Conservation (phyloP, 2,888 invertebrate genomes). For the Trilocha varians region DNA sequence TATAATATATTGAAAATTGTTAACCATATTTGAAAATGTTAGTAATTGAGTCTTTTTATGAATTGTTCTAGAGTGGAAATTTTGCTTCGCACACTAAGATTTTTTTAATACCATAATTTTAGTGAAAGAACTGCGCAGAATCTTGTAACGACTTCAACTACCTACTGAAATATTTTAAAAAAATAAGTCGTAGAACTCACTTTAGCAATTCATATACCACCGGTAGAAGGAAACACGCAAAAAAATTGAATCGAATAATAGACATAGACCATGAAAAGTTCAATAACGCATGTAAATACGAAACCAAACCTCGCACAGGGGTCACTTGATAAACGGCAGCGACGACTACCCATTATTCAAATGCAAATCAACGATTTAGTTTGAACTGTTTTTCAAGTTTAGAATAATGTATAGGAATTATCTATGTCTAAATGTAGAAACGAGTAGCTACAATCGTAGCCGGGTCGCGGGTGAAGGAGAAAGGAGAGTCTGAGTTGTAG, state of each 20-base stretch:
- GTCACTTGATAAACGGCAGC: conserved; percentile 16
- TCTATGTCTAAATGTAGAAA: not conserved
- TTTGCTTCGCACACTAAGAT: too few relatives aligned
- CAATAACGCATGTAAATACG: conserved; percentile 42
- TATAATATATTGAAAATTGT: too few relatives aligned
- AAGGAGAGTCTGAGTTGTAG: conserved; percentile 3
- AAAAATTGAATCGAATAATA: conserved; percentile 37
- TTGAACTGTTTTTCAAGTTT: not conserved
- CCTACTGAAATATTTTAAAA: too few relatives aligned
- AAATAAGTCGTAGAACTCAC: too few relatives aligned
- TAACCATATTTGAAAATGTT: too few relatives aligned
- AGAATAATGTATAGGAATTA: not conserved
- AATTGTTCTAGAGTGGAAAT: too few relatives aligned
- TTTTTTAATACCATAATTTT: too few relatives aligned
- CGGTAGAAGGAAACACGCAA: not conserved
- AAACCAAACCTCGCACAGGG: conserved; percentile 19
- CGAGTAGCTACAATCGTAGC: conserved; percentile 3
- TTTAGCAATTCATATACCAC: not conserved
- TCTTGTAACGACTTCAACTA: too few relatives aligned
- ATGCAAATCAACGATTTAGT: conserved; percentile 1
- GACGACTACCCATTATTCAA: conserved; percentile 12
- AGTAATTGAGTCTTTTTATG: too few relatives aligned
- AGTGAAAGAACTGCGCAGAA: too few relatives aligned
- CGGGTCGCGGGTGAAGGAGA: conserved; percentile 17
- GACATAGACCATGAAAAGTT: conserved; percentile 34